Evolutionary conservation across 92 coral and sea anemone species (phyloP), one percentile per base, ranked within the genome.

Genomic region (Muricea muricata): DNA sequence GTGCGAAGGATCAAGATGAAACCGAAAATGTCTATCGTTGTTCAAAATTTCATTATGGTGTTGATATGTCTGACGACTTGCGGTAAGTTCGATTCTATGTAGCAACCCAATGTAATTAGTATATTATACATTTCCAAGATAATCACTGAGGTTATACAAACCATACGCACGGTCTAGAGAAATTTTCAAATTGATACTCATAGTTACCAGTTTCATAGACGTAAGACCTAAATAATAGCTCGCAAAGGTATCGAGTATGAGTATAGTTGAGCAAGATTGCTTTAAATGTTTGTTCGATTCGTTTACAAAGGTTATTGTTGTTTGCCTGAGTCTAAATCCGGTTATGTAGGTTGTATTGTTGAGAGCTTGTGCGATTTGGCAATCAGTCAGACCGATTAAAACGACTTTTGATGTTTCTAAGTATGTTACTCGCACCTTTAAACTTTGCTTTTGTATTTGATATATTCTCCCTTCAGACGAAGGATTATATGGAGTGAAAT

Each of bases 1-100:
- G n/a, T n/a, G 70, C 15, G 39, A 7, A 32, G 11, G 70, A 28
- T 29, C 34, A 63, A 28, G 70, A 63, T 10, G 70, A 63, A 10
- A 20, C 23, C 37, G 30, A 28, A 20, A 12, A 4, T 21, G 70
- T 28, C 70, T 28, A 30, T 14, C 28, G n/a, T 32, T 63, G n/a
- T 29, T 63, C 70, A 28, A 29, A 26, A 2, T 32, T 0, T 63
- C 70, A 15, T 63, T 9, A 63, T 30, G 3, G 34, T 29, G 37
- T 25, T 63, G 4, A 32, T 32, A 26, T 52, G 60, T 10, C 20
- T 26, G 39, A 63, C 70, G 30, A 63, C 37, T 32, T 63, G 70
- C 30, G 70, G 70, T 63, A 63, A 63, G 70, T 63, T 63, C 70
- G n/a, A n/a, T n/a, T n/a, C n/a, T n/a, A n/a, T n/a, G n/a, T n/a